Percentiles rank a stretch among this genome's conserved stretches.
Conservation (phyloP, 2,888 invertebrate species). For the Acleris emargana region DNA sequence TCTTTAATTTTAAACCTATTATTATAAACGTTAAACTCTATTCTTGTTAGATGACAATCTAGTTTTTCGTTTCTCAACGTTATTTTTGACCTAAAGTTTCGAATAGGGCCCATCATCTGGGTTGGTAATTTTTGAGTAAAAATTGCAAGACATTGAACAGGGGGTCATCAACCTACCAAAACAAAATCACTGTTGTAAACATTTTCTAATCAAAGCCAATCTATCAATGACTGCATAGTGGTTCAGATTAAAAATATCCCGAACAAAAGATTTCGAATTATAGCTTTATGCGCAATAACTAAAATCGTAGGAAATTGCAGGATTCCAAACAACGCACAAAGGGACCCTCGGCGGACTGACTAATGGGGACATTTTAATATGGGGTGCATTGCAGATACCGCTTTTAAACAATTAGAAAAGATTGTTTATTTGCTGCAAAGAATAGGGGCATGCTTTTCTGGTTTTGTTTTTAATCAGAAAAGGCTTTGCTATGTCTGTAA, state of each 20-base stretch:
- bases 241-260: slow-evolving; percentile 67
- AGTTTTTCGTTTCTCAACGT: no score
- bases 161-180: no score
- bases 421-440: slow-evolving; percentile 25
- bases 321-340: slow-evolving; percentile 74
- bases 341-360: slow-evolving; percentile 59
- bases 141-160: not conserved
- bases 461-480: not conserved
- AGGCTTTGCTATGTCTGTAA: not conserved
- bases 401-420: slow-evolving; percentile 65
- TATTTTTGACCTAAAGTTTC: no score
- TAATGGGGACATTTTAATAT: slow-evolving; percentile 81
- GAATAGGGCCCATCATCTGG: no score
- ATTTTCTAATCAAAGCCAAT: slow-evolving; percentile 27
- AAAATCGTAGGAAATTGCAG: slow-evolving; percentile 79
- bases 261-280: slow-evolving; percentile 73
- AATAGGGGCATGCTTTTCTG: slow-evolving; percentile 12
- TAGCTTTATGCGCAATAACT: slow-evolving; percentile 65
- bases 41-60: no score
- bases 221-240: slow-evolving; percentile 57
- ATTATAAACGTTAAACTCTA: no score
- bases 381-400: slow-evolving; percentile 59
- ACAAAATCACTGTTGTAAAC: no score
- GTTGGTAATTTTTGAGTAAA: not conserved
- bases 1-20: no score